phyloP scores from a whole-genome alignment of 2,888 invertebrate species.

The Eilema griseolum region DNA sequence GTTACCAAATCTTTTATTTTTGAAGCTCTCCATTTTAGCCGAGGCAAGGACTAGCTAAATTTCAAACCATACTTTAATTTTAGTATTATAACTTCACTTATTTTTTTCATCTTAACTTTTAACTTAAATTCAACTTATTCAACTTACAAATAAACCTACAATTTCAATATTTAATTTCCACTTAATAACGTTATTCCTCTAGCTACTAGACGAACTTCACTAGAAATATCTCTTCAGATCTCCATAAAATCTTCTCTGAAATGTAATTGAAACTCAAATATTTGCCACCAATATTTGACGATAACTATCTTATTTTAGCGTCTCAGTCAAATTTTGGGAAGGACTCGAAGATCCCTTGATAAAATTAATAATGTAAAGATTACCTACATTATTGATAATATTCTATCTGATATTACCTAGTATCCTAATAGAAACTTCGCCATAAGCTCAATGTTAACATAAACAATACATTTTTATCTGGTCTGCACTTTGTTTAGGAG shows the following conservation, averaged over 20 bases:
- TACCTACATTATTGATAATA: neutral
- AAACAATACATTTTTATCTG: too few species aligned
- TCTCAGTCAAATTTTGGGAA: constrained; percentile 11
- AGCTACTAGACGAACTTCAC: neutral
- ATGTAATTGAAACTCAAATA: constrained; percentile 44
- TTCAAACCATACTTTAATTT: too few species aligned
- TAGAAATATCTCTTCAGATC: constrained; percentile 5
- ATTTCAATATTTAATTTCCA: neutral
- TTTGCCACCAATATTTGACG: constrained; percentile 35
- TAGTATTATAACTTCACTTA: too few species aligned
- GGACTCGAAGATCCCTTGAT: neutral
- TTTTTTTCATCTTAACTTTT: too few species aligned
- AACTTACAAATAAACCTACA: too few species aligned
- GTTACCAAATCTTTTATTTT: too few species aligned
- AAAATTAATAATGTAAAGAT: neutral
- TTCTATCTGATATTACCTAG: neutral
- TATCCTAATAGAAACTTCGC: neutral
- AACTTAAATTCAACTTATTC: too few species aligned
- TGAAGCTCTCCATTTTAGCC: too few species aligned
- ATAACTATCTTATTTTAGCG: constrained; percentile 17
- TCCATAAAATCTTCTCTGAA: constrained; percentile 26
- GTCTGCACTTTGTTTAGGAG: too few species aligned
- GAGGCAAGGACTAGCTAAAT: too few species aligned
- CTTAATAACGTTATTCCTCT: constrained; percentile 6
- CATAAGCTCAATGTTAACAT: too few species aligned